phyloP scores from a whole-genome alignment of 2,888 invertebrate species.

The Cordilura impudica region DNA sequence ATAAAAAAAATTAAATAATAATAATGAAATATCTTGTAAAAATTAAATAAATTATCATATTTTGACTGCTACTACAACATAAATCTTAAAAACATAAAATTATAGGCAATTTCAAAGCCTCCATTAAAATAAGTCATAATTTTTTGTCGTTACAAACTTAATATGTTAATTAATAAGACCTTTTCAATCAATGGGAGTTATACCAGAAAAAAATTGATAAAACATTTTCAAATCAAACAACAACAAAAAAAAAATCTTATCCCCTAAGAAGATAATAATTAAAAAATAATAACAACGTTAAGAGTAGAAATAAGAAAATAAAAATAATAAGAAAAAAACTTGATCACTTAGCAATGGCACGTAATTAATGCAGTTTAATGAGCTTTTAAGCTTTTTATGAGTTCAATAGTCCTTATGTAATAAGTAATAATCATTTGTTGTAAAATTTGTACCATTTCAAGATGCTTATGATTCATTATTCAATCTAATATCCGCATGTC shows the following conservation, averaged over 20 bases:
- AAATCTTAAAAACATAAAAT: no score
- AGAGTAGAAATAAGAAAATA: background rate
- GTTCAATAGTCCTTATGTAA: background rate
- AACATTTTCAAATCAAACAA: background rate
- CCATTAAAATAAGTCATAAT: no score
- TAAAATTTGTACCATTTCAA: slow-evolving; percentile 35
- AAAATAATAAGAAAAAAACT: background rate
- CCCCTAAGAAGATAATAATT: background rate
- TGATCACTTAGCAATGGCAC: slow-evolving; percentile 36
- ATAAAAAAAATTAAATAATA: no score
- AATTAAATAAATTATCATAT: no score
- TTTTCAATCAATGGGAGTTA: background rate
- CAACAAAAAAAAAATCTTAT: background rate
- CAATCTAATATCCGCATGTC: slow-evolving; percentile 48
- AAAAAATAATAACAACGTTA: background rate
- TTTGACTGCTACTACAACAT: no score
- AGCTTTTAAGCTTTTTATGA: slow-evolving; percentile 49
- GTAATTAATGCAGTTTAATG: slow-evolving; percentile 62
- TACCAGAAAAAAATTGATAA: background rate
- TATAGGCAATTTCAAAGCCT: no score
- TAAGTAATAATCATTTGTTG: slow-evolving; percentile 50
- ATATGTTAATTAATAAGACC: no score
- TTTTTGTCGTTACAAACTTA: no score
- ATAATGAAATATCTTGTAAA: no score
- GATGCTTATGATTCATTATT: slow-evolving; percentile 57